A percentile compares a stretch with the other conserved stretches of the same genome.
Evolutionary conservation across 2,797 vertebrate species (phyloP).

Genomic region (Melanotaenia maccullochi): DNA sequence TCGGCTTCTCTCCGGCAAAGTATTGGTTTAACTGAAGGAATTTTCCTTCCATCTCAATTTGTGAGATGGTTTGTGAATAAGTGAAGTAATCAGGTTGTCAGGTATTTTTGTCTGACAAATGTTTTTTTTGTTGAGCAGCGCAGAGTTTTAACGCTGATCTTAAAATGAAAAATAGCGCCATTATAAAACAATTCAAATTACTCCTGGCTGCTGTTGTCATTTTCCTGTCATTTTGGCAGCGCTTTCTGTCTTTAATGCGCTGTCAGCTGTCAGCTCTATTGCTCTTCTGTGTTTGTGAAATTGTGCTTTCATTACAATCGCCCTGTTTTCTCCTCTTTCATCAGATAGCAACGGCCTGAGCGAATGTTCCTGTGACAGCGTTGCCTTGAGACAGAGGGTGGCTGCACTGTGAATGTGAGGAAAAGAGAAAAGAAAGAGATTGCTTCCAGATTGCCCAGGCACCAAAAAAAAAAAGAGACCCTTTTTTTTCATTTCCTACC

Average conservation of each 20-base stretch:
- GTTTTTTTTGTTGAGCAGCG: conserved; percentile 12
- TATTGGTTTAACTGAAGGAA: background rate
- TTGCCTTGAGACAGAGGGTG: conserved; percentile 94
- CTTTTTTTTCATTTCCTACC: conserved; percentile 88
- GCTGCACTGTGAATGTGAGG: conserved; percentile 89
- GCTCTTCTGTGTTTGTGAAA: conserved; percentile 58
- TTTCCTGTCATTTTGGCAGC: conserved; percentile 35
- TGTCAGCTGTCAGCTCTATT: conserved; percentile 57
- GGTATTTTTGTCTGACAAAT: conserved; percentile 12
- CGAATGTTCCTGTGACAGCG: conserved; percentile 92
- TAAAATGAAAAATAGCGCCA: conserved; percentile 16
- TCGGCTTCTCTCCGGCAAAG: background rate
- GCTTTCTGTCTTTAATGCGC: conserved; percentile 33
- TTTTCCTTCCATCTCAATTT: background rate
- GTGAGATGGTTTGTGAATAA: conserved; percentile 1
- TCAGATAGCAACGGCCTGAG: conserved; percentile 93
- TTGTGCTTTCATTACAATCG: conserved; percentile 64
- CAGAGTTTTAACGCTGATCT: conserved; percentile 7
- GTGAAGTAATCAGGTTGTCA: conserved; percentile 7
- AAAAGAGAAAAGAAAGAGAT: conserved; percentile 85
- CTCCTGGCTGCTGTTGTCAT: conserved; percentile 45
- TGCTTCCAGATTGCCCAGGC: conserved; percentile 95
- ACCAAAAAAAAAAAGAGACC: conserved; percentile 83
- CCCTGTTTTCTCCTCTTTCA: conserved; percentile 53
- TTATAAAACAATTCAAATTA: conserved; percentile 34